Evolutionary conservation across 1,140 invertebrate species (phyloP), one percentile per base, ranked within the genome.

Genomic region (Drosophila pallidifrons): DNA sequence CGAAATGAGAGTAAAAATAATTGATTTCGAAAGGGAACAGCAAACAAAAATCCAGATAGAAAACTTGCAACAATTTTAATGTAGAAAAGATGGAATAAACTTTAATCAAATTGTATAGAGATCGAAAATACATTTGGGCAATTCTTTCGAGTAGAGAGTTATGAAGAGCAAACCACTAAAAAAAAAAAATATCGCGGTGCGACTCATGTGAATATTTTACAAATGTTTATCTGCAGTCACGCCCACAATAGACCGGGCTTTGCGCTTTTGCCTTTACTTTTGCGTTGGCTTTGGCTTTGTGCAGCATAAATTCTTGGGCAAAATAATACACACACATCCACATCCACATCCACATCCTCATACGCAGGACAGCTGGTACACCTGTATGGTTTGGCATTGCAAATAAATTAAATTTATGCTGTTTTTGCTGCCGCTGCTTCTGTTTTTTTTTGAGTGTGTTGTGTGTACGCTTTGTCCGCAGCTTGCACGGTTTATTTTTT

Each of bases 351-450:
- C 45, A 13, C n/a, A 61, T 25, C 20, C 20, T 25, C 60, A 46
- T 16, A 38, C 45, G 66, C 3, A 54, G 38, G 11, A 20, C 60
- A 71, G 46, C 51, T 69, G 70, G 61, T 69, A 76, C 77, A 87
- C 83, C 83, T 88, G 83, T 41, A 55, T 51, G 60, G 54, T 43
- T 65, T 71, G 63, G n/a, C 60, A 45, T 25, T 54, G 80, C 76
- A 85, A 88, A 88, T 88, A 89, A 88, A 88, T 88, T 81, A 89
- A 81, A 88, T 89, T 87, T 89, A 83, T 88, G 83, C 81, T 71
- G 83, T 77, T 88, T 88, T 75, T 75, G 66, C 66, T 66, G 69
- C 51, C 25, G 45, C 15, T 25, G 25, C 13, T 57, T 55, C 58
- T 43, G 32, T 58, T 64, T 58, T 52, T 63, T 25, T 25, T 25